Conservation (phyloP, 2,888 invertebrate species). For the Lasioglossum zephyrum region DNA sequence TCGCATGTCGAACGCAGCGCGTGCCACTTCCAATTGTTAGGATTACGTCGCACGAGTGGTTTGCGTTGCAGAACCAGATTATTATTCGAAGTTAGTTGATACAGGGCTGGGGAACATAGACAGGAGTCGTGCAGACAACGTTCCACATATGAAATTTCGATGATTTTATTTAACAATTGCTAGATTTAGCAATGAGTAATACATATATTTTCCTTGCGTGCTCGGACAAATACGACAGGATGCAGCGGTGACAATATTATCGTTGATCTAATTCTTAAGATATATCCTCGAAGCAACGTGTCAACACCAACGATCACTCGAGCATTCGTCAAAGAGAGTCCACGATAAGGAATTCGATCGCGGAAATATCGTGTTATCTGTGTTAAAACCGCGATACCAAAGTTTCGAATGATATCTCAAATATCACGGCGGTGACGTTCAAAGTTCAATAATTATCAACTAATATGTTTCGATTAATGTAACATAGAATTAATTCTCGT, state of each 20-base stretch:
- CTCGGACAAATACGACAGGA: conserved; percentile 18
- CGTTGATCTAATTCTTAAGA: conserved; percentile 49
- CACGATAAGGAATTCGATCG: conserved; percentile 13
- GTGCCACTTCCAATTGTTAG: conserved; percentile 29
- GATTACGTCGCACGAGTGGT: not conserved
- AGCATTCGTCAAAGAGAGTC: not conserved
- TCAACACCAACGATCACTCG: not conserved
- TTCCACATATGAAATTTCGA: conserved; percentile 25
- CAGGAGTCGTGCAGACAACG: not conserved
- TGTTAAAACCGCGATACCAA: conserved; percentile 51
- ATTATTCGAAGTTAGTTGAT: conserved; percentile 29
- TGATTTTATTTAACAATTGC: conserved; percentile 27
- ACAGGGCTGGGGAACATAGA: not conserved
- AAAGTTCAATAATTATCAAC: conserved; percentile 41
- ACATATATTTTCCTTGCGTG: conserved; percentile 35
- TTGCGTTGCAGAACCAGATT: conserved; percentile 22
- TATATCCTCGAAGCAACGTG: conserved; percentile 18
- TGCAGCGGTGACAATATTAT: conserved; percentile 71
- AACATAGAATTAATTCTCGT: conserved; percentile 22
- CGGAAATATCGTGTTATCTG: conserved; percentile 22
- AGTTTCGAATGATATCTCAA: conserved; percentile 28
- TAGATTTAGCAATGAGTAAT: conserved; percentile 19
- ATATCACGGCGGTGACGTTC: conserved; percentile 19
- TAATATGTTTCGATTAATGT: conserved; percentile 15
- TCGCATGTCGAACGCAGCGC: conserved; percentile 7